These are phyloP conservation scores for Bruchidius siliquastri DNA, from an alignment of 2,888 invertebrate genomes.

Conservation along the genomic window DNA sequence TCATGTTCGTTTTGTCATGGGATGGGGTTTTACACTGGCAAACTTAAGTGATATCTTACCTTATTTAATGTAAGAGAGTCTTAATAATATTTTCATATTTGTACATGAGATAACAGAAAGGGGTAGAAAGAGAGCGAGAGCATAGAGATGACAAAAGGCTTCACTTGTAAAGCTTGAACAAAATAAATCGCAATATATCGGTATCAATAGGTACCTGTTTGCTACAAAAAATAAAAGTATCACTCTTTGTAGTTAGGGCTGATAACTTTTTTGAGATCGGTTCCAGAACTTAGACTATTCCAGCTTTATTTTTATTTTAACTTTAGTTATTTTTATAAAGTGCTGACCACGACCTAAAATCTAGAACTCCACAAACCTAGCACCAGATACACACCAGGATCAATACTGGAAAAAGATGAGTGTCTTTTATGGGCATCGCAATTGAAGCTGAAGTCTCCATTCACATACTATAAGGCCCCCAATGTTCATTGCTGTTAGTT, in stretches of 20 bases:
- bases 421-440: background rate
- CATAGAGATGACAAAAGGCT: too few relatives aligned
- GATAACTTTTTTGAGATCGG: too few relatives aligned
- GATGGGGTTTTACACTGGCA: background rate
- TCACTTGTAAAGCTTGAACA: too few relatives aligned
- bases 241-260: too few relatives aligned
- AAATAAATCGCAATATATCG: too few relatives aligned
- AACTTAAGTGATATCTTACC: background rate
- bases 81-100: background rate
- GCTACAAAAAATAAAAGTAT: too few relatives aligned
- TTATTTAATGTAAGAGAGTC: background rate
- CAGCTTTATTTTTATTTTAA: too few relatives aligned
- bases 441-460: background rate
- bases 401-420: background rate
- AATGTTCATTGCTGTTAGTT: conserved; percentile 32
- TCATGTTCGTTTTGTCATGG: background rate
- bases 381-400: background rate
- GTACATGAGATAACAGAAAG: background rate
- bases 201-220: too few relatives aligned
- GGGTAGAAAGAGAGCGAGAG: too few relatives aligned
- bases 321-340: background rate
- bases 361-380: background rate
- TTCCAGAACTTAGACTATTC: too few relatives aligned
- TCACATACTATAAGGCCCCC: conserved; percentile 35
- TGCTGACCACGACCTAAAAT: too few relatives aligned